Percentiles rank a stretch among this genome's conserved stretches.
These are phyloP conservation scores for Zaprionus obscuricornis DNA, from an alignment of 2,888 invertebrate genomes.

Conservation along the genomic window DNA sequence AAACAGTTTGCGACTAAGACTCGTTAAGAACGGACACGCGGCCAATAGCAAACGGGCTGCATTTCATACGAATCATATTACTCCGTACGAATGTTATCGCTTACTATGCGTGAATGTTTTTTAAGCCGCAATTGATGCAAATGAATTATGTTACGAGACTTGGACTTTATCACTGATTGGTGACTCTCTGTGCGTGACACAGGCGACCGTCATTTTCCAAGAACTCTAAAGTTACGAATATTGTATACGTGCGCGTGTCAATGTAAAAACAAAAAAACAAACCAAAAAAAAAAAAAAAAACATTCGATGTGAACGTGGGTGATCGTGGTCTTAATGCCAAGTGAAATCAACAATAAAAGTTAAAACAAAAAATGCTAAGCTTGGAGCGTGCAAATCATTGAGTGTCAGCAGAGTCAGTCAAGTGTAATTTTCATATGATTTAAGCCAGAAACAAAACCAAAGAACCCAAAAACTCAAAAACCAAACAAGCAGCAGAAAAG, in stretches of 20 bases:
- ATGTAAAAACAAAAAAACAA: slow-evolving; percentile 10
- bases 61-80: slow-evolving; percentile 43
- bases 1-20: slow-evolving; percentile 81
- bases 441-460: slow-evolving; percentile 46
- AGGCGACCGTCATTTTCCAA: slow-evolving; percentile 17
- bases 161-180: slow-evolving; percentile 34
- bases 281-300: no score
- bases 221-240: no score
- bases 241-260: slow-evolving; percentile 21
- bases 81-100: slow-evolving; percentile 23
- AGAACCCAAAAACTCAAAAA: slow-evolving; percentile 1
- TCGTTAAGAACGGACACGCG: slow-evolving; percentile 79
- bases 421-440: slow-evolving; percentile 66
- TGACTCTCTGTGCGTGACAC: slow-evolving; percentile 34
- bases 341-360: slow-evolving; percentile 32
- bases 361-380: background rate
- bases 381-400: slow-evolving; percentile 59
- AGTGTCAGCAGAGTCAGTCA: slow-evolving; percentile 68
- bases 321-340: slow-evolving; percentile 20
- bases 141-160: slow-evolving; percentile 36
- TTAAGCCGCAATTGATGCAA: slow-evolving; percentile 34
- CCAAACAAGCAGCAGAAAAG: slow-evolving; percentile 13
- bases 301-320: slow-evolving; percentile 56
- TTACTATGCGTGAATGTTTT: slow-evolving; percentile 30
- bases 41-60: slow-evolving; percentile 64